Evolutionary conservation across 2,888 invertebrate genomes (phyloP).

Genomic region (Odontocerum albicorne): DNA sequence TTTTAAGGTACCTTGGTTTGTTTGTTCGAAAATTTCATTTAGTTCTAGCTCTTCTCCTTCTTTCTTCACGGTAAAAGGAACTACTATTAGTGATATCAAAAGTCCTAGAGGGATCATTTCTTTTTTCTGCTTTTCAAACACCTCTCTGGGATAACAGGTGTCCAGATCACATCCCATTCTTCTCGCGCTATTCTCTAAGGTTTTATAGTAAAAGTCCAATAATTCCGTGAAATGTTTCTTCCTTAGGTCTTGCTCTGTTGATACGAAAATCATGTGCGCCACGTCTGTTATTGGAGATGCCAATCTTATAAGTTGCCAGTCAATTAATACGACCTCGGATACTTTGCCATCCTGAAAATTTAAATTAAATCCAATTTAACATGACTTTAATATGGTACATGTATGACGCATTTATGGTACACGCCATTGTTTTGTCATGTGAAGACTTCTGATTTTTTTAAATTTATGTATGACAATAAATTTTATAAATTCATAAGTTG

Average conservation of each 20-base stretch:
- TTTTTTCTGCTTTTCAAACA: constrained; percentile 11
- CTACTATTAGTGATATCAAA: not conserved
- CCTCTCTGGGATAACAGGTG: constrained; percentile 5
- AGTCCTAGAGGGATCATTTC: constrained; percentile 4
- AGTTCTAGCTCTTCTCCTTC: not conserved
- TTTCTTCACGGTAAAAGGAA: not conserved
- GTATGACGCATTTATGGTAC: too few species aligned
- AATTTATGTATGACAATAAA: too few species aligned
- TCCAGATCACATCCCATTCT: constrained; percentile 13
- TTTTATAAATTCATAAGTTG: too few species aligned
- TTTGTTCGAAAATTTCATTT: not conserved
- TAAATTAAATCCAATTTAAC: too few species aligned
- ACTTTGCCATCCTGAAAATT: constrained; percentile 19
- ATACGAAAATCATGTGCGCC: constrained; percentile 15
- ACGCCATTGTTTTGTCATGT: too few species aligned
- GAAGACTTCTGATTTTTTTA: not conserved
- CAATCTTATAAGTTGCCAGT: constrained; percentile 22
- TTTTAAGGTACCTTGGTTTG: not conserved
- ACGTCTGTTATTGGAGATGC: constrained; percentile 25
- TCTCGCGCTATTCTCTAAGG: constrained; percentile 1
- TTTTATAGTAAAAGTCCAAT: constrained; percentile 14
- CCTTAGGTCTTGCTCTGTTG: constrained; percentile 11
- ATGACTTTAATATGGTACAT: too few species aligned
- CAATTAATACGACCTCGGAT: constrained; percentile 8
- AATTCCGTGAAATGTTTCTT: not conserved